These are phyloP conservation scores for Lepus timidus DNA, from an alignment of 2,113 vertebrate species.

Conservation along the genomic window DNA sequence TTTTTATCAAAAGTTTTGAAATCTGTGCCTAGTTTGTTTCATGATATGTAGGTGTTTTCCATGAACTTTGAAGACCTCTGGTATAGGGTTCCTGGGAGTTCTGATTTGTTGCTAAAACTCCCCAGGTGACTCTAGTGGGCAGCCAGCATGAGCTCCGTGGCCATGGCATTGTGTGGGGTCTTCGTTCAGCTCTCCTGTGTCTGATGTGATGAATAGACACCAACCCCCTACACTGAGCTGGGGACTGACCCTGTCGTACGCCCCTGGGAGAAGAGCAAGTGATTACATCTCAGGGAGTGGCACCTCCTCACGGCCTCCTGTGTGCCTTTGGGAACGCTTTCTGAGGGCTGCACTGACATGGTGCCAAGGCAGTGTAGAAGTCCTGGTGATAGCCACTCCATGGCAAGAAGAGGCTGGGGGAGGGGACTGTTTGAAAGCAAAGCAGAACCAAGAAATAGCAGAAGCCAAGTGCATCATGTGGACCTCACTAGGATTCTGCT, in stretches of 20 bases:
- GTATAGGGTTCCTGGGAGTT: not conserved
- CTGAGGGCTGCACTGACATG: not conserved
- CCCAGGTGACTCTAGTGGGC: constrained; percentile 13
- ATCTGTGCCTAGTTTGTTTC: too few species aligned
- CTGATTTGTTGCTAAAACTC: constrained; percentile 1
- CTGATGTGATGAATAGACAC: not conserved
- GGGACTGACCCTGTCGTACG: not conserved
- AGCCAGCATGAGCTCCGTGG: not conserved
- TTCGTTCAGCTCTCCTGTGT: not conserved
- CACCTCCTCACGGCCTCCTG: not conserved
- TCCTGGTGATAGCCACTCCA: not conserved
- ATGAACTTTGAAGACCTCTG: too few species aligned
- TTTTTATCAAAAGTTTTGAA: too few species aligned
- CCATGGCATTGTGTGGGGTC: not conserved
- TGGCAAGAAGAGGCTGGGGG: not conserved
- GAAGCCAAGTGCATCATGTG: not conserved
- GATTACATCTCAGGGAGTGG: not conserved
- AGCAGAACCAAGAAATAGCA: not conserved
- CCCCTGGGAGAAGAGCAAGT: not conserved
- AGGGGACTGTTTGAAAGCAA: not conserved
- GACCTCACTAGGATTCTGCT: not conserved
- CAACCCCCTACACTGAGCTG: not conserved
- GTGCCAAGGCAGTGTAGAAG: not conserved
- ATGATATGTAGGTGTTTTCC: too few species aligned
- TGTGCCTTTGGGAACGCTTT: not conserved